Conservation (phyloP, 2,113 vertebrate species). For the Hemiscyllium ocellatum region DNA sequence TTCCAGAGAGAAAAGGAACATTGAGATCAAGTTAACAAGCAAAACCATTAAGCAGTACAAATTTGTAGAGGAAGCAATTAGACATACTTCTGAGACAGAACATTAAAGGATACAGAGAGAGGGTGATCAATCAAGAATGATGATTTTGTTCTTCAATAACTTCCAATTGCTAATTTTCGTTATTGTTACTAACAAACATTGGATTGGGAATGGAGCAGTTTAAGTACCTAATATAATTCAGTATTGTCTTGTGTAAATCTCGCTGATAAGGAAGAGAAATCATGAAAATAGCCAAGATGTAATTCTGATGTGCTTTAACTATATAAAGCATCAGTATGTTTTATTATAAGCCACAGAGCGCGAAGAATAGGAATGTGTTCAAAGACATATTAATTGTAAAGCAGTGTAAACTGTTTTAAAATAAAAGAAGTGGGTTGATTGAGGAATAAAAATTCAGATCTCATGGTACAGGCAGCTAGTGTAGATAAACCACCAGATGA, state of each 20-base stretch:
- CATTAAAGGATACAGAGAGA: background rate
- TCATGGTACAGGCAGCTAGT: no score
- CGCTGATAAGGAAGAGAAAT: background rate
- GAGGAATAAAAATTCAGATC: no score
- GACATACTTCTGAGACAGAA: background rate
- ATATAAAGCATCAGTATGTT: background rate
- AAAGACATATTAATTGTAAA: no score
- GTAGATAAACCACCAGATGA: no score
- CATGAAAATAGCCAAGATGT: no score
- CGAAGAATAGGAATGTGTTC: no score
- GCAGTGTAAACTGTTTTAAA: no score
- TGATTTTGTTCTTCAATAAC: no score
- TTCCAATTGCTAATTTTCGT: no score
- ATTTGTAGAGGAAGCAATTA: background rate
- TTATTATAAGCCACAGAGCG: background rate
- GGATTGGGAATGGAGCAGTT: background rate
- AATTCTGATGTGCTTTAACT: background rate
- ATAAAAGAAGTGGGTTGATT: no score
- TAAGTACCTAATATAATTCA: background rate
- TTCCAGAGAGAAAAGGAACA: background rate
- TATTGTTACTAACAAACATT: background rate
- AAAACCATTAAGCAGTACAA: background rate
- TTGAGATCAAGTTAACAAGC: background rate
- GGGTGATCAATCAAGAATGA: no score
- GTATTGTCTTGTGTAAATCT: background rate